These are phyloP conservation scores for Sminthurides aquaticus DNA, from an alignment of 2,888 invertebrate species.

Conservation along the genomic window DNA sequence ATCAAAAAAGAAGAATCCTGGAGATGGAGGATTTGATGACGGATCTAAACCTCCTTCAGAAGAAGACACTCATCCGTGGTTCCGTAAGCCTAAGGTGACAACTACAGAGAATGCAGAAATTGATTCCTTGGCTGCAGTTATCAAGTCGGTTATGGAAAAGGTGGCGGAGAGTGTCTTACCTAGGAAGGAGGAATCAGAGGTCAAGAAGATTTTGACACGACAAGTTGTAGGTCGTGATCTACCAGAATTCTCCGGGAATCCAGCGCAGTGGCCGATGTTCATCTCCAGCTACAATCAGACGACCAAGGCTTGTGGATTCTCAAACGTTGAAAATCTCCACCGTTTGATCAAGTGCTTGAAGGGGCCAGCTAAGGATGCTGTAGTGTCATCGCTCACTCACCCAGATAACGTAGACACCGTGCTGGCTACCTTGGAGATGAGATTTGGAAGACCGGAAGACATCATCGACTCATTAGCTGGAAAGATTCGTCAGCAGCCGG, in stretches of 20 bases:
- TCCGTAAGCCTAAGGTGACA: no score
- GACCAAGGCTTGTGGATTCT: slow-evolving; percentile 14
- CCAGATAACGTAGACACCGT: slow-evolving; percentile 18
- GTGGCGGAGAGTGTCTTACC: no score
- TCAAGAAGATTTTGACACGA: not conserved
- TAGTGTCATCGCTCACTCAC: slow-evolving; percentile 14
- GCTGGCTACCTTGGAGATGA: slow-evolving; percentile 9
- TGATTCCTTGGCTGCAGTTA: no score
- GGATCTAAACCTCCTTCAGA: no score
- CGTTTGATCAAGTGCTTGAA: slow-evolving; percentile 19
- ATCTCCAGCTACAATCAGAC: slow-evolving; percentile 7
- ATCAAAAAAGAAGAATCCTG: no score
- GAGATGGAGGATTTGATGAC: no score
- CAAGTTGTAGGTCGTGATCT: slow-evolving; percentile 14
- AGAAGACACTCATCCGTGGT: no score
- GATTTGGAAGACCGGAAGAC: slow-evolving; percentile 20
- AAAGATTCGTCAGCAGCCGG: not conserved
- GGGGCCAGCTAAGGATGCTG: slow-evolving; percentile 21
- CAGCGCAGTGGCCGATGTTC: slow-evolving; percentile 23
- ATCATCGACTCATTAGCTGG: slow-evolving; percentile 18
- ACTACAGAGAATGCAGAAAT: no score
- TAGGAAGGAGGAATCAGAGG: no score
- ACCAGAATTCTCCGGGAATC: slow-evolving; percentile 21
- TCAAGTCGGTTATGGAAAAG: no score
- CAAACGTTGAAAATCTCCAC: slow-evolving; percentile 16